Evolutionary conservation across 2,113 vertebrate species (phyloP).

Genomic region (Kryptolebias marmoratus): DNA sequence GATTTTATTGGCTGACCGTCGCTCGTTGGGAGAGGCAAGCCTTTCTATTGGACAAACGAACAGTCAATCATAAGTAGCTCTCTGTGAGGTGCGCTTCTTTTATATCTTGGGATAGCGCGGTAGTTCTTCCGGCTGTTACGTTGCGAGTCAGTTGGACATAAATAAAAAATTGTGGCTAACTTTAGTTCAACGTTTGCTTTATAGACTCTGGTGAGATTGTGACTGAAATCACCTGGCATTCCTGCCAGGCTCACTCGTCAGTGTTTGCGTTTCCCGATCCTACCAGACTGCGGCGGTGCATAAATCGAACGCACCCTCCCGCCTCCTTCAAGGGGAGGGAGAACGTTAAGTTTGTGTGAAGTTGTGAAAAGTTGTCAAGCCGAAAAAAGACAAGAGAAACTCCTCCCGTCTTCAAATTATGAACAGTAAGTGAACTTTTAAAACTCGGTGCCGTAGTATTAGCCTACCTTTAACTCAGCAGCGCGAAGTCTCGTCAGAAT

Average conservation of each 20-base stretch:
- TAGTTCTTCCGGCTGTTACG: too few relatives aligned
- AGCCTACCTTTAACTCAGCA: constrained; percentile 3
- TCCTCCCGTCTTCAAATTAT: constrained; percentile 84
- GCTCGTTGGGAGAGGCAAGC: constrained; percentile 9
- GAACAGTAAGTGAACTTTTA: constrained; percentile 84
- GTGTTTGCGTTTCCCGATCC: too few relatives aligned
- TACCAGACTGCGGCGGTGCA: fast-evolving
- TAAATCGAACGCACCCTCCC: constrained; percentile 43
- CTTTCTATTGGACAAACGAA: constrained; percentile 55
- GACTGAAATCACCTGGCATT: not conserved
- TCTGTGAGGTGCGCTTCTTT: constrained; percentile 52
- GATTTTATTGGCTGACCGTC: constrained; percentile 55
- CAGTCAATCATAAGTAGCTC: constrained; percentile 48
- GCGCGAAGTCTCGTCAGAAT: not conserved
- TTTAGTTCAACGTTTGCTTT: not conserved
- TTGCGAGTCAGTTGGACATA: not conserved
- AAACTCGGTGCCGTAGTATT: constrained; percentile 40
- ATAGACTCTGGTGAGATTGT: not conserved
- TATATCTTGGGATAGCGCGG: fast-evolving
- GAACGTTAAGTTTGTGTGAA: constrained; percentile 81
- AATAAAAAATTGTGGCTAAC: not conserved
- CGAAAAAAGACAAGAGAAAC: constrained; percentile 79
- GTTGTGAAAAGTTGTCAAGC: constrained; percentile 82
- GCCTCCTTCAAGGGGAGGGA: constrained; percentile 60
- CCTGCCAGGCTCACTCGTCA: not conserved